Evolutionary conservation across 2,888 invertebrate species (phyloP), one percentile per base, ranked within the genome.

Genomic region (Tribolium freemani): DNA sequence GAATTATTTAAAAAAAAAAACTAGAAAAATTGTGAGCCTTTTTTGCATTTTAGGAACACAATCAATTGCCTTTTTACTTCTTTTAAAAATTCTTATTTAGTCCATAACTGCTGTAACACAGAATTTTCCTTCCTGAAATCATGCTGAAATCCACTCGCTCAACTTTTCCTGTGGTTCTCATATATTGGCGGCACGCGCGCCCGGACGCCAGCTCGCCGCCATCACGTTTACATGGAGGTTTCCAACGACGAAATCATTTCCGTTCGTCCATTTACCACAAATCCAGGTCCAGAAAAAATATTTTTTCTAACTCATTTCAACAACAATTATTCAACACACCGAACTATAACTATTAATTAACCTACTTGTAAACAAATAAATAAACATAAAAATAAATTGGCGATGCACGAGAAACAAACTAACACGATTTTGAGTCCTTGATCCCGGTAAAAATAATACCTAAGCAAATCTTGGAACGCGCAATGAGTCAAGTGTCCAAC

Each of bases 121-220:
- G 16, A 16, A 16, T 16, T 16, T 16, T 16, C 2, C 16, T 1
- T 16, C 16, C 2, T 16, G 16, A 16, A 16, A 16, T 16, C 13
- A 1, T 21, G 11, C 16, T 26, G 57, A 63, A 61, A 57, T 71
- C 70, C 77, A 77, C 76, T 77, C 73, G 71, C 76, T 77, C 76
- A 76, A 71, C 78, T 76, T 75, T 78, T 74, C 72, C 72, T 73
- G 74, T 75, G 74, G 78, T 77, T 78, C 78, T 73, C 81, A 77
- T 79, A 81, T 81, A 81, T 81, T 78, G 82, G 81, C 81, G 82
- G 83, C 83, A 83, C 83, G 83, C 83, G 83, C 83, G 82, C 81
- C 81, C 82, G 82, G 82, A 81, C 84, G 84, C 83, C 83, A 84
- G 83, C 83, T 82, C 80, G 82, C 82, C 84, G 84, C 81, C 83